Base-by-base conservation (phyloP, 2,113 vertebrate genomes). In the Nyctereutes procyonoides region DNA sequence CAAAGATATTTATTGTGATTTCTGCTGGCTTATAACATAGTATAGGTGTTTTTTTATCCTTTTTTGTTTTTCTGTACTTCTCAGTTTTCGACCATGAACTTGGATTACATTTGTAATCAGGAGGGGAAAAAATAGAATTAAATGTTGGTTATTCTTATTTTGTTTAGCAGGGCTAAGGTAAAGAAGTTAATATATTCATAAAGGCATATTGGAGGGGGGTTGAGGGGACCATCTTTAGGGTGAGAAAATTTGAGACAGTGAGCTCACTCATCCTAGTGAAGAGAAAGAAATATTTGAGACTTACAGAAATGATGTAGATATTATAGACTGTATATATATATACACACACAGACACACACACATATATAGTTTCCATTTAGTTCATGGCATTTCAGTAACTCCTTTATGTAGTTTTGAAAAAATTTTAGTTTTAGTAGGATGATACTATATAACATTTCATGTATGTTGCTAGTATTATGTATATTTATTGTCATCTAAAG, bases 321-420 rank as follows among this genome's bases (percentile, higher is more conserved):
- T 63, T 63, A 32, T 90, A 84, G 62, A 67, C 15, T 95, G 0
- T 84, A 24, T 43, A 95, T 30, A 96, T 67, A 60, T 38, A 38
- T 38, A 17, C 24, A 63, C 26, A 63, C 26, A 62, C 22, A 65
- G 0, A 65, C 76, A 53, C n/a, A 95, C n/a, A 95, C 58, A 58
- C 55, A 35, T n/a, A 35, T n/a, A 8, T 17, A 92, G 56, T 88
- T 20, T 82, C 8, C 63, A 58, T 80, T 87, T 94, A 86, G 8
- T 91, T 94, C 51, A 88, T 94, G 65, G 32, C 56, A 94, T 77
- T 96, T 95, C 69, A 88, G 0, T 95, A 84, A 76, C 14, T 84
- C 32, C 14, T 97, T 94, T 95, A 48, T 94, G n/a, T 96, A 84
- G 60, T 88, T 82, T 96, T 22, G 5, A 8, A 32, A 95, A 86